Evolutionary conservation across 2,113 vertebrate genomes (phyloP).

Genomic region (Coturnix japonica): DNA sequence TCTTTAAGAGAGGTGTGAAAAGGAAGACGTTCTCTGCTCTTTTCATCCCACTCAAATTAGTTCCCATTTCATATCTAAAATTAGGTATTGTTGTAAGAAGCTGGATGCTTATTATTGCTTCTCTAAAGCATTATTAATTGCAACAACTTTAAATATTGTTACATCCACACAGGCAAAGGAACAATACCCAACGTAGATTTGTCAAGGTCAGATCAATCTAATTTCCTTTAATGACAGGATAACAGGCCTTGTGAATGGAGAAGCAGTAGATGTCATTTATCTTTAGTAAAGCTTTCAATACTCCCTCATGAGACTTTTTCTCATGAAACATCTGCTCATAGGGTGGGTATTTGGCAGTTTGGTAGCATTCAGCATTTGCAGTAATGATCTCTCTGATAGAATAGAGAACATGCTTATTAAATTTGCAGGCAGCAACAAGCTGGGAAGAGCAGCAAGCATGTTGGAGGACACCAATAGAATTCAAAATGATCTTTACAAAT

Average conservation of each 20-base stretch:
- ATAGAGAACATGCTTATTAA: slow-evolving; percentile 72
- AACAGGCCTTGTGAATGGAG: slow-evolving; percentile 71
- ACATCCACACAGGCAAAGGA: background rate
- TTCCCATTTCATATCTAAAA: background rate
- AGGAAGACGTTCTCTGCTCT: background rate
- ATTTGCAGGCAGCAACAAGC: slow-evolving; percentile 68
- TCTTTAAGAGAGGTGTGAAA: background rate
- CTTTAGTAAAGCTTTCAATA: slow-evolving; percentile 65
- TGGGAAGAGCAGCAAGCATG: slow-evolving; percentile 64
- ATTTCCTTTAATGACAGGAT: slow-evolving; percentile 62
- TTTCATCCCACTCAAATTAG: background rate
- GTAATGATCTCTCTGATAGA: slow-evolving; percentile 71
- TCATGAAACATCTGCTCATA: slow-evolving; percentile 67
- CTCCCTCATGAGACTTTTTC: slow-evolving; percentile 70
- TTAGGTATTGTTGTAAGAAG: background rate
- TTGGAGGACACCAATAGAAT: slow-evolving; percentile 70
- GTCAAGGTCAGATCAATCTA: slow-evolving; percentile 66
- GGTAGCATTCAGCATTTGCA: slow-evolving; percentile 67
- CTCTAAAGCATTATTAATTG: slow-evolving; percentile 26
- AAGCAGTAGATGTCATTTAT: slow-evolving; percentile 64
- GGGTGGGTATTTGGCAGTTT: slow-evolving; percentile 71
- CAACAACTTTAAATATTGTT: slow-evolving; percentile 29
- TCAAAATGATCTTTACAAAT: slow-evolving; percentile 63
- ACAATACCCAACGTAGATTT: slow-evolving; percentile 18
- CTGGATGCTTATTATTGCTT: background rate